Evolutionary conservation across 1,140 invertebrate species (phyloP), one percentile per base, ranked within the genome.

Genomic region (Solenopsis fugax): DNA sequence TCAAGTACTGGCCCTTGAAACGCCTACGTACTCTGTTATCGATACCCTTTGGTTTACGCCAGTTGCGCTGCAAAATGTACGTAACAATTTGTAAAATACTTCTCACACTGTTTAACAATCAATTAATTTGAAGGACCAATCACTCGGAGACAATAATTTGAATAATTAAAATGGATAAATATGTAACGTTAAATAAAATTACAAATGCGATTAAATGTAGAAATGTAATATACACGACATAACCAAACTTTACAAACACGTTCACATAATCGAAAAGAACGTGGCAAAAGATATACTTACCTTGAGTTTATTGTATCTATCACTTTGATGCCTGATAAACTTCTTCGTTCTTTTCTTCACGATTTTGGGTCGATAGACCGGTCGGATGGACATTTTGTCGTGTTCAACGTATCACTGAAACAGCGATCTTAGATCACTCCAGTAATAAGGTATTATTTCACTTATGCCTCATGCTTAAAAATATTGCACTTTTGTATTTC

Each of bases 1-100:
- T 99, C 95, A 98, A 96, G 94, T 98, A 99, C 94, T 99, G 98
- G 37, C 99, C 99, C 97, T 99, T 99, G 96, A 99, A 99, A 90
- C 99, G 97, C 93, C 99, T 97, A 90, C 99, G 97, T 12, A 99
- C 99, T 96, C 99, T 97, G 97, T 99, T 99, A 96, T 99, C 99
- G 96, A 99, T 99, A 99, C 99, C 98, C 95, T 98, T 98, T 0
- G 98, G 98, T 96, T 98, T 99, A 91, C 98, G 96, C 98, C 98
- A 99, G 96, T 97, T 98, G 86, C 96, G 95, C 97, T 97, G 92
- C 60, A 96, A 92, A 92, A 93, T 93, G 6, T 21, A 65, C 1
- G 0, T 0, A 13, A 60, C 10, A 60, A 41, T 41, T 6, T 41
- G 41, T 41, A 41, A 41, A 7, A 41, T 29, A 29, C 29, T 29